A percentile compares a stretch with the other conserved stretches of the same genome.
phyloP scores from a whole-genome alignment of 2,113 vertebrate genomes.

The Crotophaga sulcirostris region DNA sequence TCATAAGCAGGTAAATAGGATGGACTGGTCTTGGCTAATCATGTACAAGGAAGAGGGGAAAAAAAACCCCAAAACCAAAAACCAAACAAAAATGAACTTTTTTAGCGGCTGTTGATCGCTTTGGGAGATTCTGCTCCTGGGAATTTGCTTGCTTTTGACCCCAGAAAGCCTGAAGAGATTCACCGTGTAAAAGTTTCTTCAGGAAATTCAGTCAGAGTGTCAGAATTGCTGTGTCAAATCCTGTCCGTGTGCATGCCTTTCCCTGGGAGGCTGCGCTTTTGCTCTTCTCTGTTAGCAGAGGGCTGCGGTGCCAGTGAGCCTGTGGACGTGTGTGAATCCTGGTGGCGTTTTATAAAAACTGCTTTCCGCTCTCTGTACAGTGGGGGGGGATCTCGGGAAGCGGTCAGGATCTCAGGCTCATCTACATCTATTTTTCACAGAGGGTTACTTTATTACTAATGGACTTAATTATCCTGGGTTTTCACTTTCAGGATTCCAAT shows the following conservation, averaged over 20 bases:
- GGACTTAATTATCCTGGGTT: rapidly evolving
- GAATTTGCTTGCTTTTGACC: neutral
- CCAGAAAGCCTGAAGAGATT: neutral
- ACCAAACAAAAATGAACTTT: neutral
- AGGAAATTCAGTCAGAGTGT: neutral
- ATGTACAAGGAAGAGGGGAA: neutral
- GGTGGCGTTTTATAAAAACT: neutral
- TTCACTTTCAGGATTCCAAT: neutral
- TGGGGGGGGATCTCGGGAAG: rapidly evolving
- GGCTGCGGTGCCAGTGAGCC: neutral
- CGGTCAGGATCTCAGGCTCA: neutral
- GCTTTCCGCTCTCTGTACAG: neutral
- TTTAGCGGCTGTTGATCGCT: neutral
- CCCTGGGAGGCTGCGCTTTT: neutral
- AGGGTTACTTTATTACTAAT: neutral
- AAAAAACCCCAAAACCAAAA: neutral
- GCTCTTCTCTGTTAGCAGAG: neutral
- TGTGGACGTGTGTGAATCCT: rapidly evolving
- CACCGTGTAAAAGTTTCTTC: neutral
- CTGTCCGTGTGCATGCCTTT: neutral
- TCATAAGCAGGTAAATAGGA: neutral
- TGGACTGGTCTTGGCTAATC: neutral
- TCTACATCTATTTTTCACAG: neutral
- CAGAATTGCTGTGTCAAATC: neutral
- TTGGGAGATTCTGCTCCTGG: neutral